Conservation (phyloP, 2,797 vertebrate genomes). For the Hypotaenidia okinawae region DNA sequence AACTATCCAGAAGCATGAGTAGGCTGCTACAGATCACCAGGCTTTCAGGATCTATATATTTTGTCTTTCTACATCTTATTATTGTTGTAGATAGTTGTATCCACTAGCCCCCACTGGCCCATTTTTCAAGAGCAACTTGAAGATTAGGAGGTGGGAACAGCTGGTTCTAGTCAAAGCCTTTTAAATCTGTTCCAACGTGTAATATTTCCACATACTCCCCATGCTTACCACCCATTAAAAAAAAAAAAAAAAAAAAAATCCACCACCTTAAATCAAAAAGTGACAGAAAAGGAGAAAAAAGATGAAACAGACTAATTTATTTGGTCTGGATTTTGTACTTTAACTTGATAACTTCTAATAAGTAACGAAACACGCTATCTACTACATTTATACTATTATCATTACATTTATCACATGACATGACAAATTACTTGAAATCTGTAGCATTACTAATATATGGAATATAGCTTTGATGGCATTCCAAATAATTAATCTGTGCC, state of each 20-base stretch:
- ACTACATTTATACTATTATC: constrained; percentile 7
- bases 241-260: background rate
- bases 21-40: constrained; percentile 20
- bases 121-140: constrained; percentile 47
- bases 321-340: constrained; percentile 18
- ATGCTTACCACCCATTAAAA: constrained; percentile 11
- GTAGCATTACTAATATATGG: constrained; percentile 27
- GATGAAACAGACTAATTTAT: constrained; percentile 31
- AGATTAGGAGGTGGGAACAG: constrained; percentile 70
- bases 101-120: constrained; percentile 9
- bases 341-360: constrained; percentile 8
- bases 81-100: constrained; percentile 49
- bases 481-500: constrained; percentile 47
- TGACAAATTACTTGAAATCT: constrained; percentile 26
- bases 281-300: constrained; percentile 34
- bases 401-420: constrained; percentile 15
- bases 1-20: constrained; percentile 36
- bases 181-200: constrained; percentile 55
- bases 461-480: constrained; percentile 53
- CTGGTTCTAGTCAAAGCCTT: constrained; percentile 70
- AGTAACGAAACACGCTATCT: constrained; percentile 44
- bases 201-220: constrained; percentile 60
- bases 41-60: constrained; percentile 54
- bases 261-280: constrained; percentile 28
- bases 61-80: constrained; percentile 57